These are phyloP conservation scores for Megaceryle torquata DNA, from an alignment of 2,113 vertebrate genomes.

Conservation along the genomic window DNA sequence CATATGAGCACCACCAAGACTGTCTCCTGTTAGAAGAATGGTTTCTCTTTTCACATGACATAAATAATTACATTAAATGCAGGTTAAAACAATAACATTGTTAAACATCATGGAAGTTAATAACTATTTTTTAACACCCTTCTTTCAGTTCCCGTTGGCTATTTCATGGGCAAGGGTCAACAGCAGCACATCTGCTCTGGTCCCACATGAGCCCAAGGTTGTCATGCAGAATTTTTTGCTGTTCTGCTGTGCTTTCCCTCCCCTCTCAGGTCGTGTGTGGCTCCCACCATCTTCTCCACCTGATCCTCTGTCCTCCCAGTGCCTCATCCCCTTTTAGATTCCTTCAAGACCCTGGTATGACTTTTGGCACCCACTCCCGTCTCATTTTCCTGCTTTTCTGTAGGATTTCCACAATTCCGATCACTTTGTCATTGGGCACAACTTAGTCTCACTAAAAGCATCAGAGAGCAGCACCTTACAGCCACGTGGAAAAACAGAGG, in stretches of 20 bases:
- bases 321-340: neutral
- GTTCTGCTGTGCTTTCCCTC: neutral
- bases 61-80: neutral
- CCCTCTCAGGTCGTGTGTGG: neutral
- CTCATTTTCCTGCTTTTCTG: neutral
- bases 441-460: neutral
- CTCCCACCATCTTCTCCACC: neutral
- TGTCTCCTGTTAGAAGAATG: neutral
- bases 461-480: neutral
- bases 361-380: neutral
- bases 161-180: accelerated
- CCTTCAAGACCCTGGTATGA: neutral
- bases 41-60: neutral
- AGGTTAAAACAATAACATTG: neutral
- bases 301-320: accelerated
- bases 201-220: accelerated
- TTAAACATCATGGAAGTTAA: neutral
- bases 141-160: accelerated
- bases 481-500: neutral
- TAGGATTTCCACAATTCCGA: neutral
- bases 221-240: neutral
- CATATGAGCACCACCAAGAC: neutral
- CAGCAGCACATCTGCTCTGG: neutral
- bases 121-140: neutral
- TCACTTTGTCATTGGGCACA: neutral